Percentiles rank a stretch among this genome's conserved stretches.
Conservation (phyloP, 2,888 invertebrate genomes). For the Beris morrisii region DNA sequence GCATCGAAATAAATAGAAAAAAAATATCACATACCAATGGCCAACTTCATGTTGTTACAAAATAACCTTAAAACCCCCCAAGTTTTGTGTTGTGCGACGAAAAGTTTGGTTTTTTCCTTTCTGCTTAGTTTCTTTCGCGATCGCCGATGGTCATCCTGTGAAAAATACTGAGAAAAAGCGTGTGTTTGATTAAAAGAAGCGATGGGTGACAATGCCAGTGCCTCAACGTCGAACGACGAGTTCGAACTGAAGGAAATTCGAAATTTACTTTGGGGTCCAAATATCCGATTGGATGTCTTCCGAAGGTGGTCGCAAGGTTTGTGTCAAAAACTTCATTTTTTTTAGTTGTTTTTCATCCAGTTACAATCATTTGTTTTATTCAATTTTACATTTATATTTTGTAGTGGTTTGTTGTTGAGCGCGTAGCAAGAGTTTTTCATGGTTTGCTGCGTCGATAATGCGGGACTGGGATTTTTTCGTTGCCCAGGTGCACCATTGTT, state of each 20-base stretch:
- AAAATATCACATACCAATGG: too few relatives aligned
- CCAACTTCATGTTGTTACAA: conserved; percentile 32
- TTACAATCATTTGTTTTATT: not conserved
- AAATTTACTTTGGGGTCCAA: conserved; percentile 80
- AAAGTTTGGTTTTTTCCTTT: conserved; percentile 3
- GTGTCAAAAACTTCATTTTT: conserved; percentile 18
- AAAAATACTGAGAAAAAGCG: not conserved
- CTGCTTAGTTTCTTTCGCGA: conserved; percentile 5
- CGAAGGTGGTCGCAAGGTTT: conserved; percentile 87
- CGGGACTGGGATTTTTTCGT: too few relatives aligned
- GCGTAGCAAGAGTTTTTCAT: too few relatives aligned
- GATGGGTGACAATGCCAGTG: conserved; percentile 50
- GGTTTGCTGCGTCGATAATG: too few relatives aligned
- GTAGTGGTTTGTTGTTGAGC: too few relatives aligned
- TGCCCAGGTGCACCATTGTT: too few relatives aligned
- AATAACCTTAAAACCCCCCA: conserved; percentile 33
- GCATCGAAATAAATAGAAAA: conserved; percentile 15
- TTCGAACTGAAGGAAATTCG: conserved; percentile 74
- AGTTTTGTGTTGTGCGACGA: conserved; percentile 14
- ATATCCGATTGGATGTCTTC: conserved; percentile 85
- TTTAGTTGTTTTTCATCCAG: not conserved
- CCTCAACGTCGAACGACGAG: conserved; percentile 56
- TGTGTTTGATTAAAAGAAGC: conserved; percentile 4
- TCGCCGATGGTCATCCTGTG: conserved; percentile 22
- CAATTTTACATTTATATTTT: too few relatives aligned